Evolutionary conservation across 2,113 vertebrate genomes (phyloP).

Genomic region (Coracopsis vasa): DNA sequence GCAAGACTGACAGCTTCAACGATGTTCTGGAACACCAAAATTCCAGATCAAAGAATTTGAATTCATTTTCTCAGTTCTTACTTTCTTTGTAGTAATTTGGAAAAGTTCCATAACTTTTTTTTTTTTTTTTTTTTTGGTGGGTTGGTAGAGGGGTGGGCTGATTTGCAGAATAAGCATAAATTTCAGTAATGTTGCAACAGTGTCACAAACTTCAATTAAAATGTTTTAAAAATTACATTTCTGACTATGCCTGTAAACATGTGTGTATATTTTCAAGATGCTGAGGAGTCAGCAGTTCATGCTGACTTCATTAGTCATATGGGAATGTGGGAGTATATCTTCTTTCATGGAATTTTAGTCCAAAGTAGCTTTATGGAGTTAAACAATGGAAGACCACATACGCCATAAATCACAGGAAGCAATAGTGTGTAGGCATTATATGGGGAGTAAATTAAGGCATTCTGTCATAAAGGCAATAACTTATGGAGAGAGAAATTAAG

Average conservation of each 20-base stretch:
- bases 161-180: not conserved
- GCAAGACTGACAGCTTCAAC: rapidly evolving
- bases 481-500: constrained; percentile 47
- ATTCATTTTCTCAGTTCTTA: not conserved
- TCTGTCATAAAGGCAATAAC: constrained; percentile 25
- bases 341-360: not conserved
- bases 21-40: not conserved
- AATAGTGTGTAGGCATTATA: not conserved
- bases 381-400: not conserved
- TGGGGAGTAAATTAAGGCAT: constrained; percentile 12
- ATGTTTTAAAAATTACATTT: not conserved
- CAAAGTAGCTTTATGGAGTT: not conserved
- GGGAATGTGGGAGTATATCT: not conserved
- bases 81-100: not conserved
- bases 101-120: not conserved
- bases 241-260: not conserved
- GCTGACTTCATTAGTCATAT: not conserved
- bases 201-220: not conserved
- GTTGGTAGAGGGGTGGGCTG: rapidly evolving
- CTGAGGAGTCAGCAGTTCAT: not conserved
- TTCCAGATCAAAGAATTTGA: not conserved
- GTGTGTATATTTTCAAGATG: not conserved
- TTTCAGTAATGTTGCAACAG: not conserved
- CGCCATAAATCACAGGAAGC: constrained; percentile 20
- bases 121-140: not conserved